Conservation (phyloP, 1,140 invertebrate species). For the Zophobas atratus region DNA sequence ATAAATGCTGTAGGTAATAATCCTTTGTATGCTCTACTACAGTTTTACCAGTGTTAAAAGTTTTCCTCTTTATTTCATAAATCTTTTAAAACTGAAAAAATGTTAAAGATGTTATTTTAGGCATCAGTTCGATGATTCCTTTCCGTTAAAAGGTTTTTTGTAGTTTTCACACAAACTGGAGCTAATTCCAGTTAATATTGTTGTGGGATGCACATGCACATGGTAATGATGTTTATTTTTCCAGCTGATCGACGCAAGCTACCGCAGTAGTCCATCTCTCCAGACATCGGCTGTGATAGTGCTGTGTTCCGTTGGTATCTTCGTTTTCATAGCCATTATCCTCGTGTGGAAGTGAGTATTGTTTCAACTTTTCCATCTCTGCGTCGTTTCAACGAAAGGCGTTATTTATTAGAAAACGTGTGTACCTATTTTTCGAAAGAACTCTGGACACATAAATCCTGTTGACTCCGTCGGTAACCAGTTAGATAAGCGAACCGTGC, state of each 20-base stretch:
- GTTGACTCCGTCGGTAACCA: constrained; percentile 23
- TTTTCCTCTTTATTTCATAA: too few species aligned
- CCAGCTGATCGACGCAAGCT: constrained; percentile 86
- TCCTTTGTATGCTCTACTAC: too few species aligned
- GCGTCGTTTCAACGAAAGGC: neutral
- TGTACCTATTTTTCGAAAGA: constrained; percentile 4
- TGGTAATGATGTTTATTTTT: constrained; percentile 68
- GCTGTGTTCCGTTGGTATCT: constrained; percentile 80
- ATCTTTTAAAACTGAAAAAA: too few species aligned
- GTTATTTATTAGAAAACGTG: constrained; percentile 17
- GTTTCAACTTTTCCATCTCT: neutral
- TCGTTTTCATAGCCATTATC: constrained; percentile 81
- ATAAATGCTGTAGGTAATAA: too few species aligned
- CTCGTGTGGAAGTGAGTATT: constrained; percentile 86
- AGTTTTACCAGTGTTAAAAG: too few species aligned
- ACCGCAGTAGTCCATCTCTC: constrained; percentile 82
- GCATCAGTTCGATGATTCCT: too few species aligned
- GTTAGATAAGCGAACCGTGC: constrained; percentile 31
- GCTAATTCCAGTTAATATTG: too few species aligned
- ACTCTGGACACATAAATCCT: constrained; percentile 13
- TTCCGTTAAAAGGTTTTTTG: too few species aligned
- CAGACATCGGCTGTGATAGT: constrained; percentile 85
- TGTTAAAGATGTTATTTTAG: too few species aligned
- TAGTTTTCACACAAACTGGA: too few species aligned
- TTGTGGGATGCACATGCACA: neutral